Percentiles rank a stretch among this genome's conserved stretches.
phyloP scores from a whole-genome alignment of 2,888 invertebrate genomes.

The Mactromeris polynyma region DNA sequence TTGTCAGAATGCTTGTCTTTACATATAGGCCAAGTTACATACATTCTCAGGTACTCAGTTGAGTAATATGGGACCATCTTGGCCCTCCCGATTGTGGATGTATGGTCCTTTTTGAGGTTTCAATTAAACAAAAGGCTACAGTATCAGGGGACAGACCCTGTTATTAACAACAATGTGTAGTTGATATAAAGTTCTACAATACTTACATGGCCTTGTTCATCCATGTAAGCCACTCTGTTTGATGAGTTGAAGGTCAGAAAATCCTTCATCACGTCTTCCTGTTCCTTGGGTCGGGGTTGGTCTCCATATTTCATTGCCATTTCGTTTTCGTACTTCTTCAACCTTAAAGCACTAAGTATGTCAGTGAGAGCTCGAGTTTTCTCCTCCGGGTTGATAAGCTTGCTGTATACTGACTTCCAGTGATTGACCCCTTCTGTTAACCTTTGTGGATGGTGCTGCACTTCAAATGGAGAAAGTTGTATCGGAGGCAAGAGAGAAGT shows the following conservation, averaged over 20 bases:
- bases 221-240: slow-evolving; percentile 50
- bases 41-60: no score
- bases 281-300: slow-evolving; percentile 51
- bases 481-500: slow-evolving; percentile 64
- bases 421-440: slow-evolving; percentile 71
- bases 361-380: slow-evolving; percentile 76
- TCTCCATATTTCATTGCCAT: slow-evolving; percentile 73
- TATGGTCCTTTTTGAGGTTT: no score
- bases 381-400: slow-evolving; percentile 72
- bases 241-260: slow-evolving; percentile 57
- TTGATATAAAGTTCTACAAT: not conserved
- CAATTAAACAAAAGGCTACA: no score
- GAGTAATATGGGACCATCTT: no score
- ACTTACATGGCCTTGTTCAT: slow-evolving; percentile 65
- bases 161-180: no score
- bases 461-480: slow-evolving; percentile 49
- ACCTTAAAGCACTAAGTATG: slow-evolving; percentile 76
- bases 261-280: slow-evolving; percentile 57
- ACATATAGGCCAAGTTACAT: no score
- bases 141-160: no score
- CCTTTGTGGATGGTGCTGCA: slow-evolving; percentile 60
- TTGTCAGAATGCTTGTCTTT: no score
- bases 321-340: slow-evolving; percentile 78
- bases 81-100: no score
- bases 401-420: slow-evolving; percentile 75